Conservation (phyloP, 2,797 vertebrate species). For the Esox lucius region DNA sequence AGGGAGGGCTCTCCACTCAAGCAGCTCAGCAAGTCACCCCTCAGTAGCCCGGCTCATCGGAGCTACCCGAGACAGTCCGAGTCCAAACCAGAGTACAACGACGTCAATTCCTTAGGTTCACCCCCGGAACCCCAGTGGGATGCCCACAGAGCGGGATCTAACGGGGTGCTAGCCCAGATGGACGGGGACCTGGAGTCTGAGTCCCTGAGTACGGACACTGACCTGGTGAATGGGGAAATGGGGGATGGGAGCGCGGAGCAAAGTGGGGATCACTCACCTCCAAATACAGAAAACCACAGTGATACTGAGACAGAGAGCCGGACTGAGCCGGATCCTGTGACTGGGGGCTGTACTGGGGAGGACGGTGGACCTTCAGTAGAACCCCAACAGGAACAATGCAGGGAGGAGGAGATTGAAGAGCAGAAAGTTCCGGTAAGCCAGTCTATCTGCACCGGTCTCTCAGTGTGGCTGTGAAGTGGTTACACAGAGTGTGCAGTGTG, state of each 20-base stretch:
- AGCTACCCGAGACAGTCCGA: conserved; percentile 33
- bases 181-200: conserved; percentile 33
- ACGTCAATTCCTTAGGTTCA: conserved; percentile 1
- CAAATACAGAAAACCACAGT: conserved; percentile 25
- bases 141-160: conserved; percentile 55
- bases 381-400: conserved; percentile 39
- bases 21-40: conserved; percentile 60
- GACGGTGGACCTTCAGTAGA: conserved; percentile 29
- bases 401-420: conserved; percentile 56
- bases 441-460: not conserved
- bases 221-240: conserved; percentile 70
- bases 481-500: not conserved
- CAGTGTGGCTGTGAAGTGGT: not conserved
- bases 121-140: conserved; percentile 38
- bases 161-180: conserved; percentile 71
- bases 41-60: conserved; percentile 65
- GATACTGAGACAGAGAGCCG: conserved; percentile 20
- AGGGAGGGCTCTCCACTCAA: conserved; percentile 64
- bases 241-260: conserved; percentile 27
- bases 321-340: no score
- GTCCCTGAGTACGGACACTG: conserved; percentile 34
- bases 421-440: conserved; percentile 61
- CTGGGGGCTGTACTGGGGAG: conserved; percentile 18
- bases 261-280: not conserved
- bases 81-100: conserved; percentile 37